Evolutionary conservation across 2,797 vertebrate species (phyloP).

Genomic region (Selene dorsalis): DNA sequence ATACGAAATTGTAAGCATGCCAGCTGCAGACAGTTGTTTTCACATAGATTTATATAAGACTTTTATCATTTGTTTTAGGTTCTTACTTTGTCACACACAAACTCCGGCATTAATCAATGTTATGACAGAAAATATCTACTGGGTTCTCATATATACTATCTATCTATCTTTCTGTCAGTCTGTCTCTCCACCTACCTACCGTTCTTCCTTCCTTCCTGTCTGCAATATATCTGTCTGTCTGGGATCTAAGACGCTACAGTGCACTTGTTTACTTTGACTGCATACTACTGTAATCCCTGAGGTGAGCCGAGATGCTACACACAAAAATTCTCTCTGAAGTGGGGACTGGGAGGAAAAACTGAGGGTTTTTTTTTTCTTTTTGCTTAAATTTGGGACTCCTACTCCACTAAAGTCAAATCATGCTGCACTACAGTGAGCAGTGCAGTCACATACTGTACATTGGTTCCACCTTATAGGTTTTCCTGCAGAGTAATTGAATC

Average conservation of each 20-base stretch:
- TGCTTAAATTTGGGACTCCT: constrained; percentile 51
- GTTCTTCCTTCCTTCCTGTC: background rate
- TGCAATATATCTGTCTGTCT: constrained; percentile 30
- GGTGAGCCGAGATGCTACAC: constrained; percentile 57
- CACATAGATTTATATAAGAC: constrained; percentile 30
- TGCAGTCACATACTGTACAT: constrained; percentile 53
- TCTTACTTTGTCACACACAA: constrained; percentile 42
- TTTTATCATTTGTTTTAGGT: constrained; percentile 52
- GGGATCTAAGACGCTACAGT: constrained; percentile 43
- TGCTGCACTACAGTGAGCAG: constrained; percentile 36
- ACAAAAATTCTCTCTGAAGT: constrained; percentile 68
- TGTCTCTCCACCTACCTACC: background rate
- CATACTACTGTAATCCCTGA: constrained; percentile 63
- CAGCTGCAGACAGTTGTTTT: constrained; percentile 34
- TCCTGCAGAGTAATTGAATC: constrained; percentile 68
- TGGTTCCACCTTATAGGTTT: constrained; percentile 56
- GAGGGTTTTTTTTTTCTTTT: constrained; percentile 18
- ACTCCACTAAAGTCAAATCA: constrained; percentile 46
- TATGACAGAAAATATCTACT: constrained; percentile 26
- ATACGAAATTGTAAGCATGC: constrained; percentile 43
- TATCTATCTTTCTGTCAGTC: background rate
- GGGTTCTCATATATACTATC: background rate
- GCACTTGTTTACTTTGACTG: constrained; percentile 66
- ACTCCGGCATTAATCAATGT: constrained; percentile 46
- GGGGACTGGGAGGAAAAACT: constrained; percentile 45